Evolutionary conservation across 2,797 vertebrate species (phyloP), one percentile per base, ranked within the genome.

Genomic region (Lycodopsis pacificus): DNA sequence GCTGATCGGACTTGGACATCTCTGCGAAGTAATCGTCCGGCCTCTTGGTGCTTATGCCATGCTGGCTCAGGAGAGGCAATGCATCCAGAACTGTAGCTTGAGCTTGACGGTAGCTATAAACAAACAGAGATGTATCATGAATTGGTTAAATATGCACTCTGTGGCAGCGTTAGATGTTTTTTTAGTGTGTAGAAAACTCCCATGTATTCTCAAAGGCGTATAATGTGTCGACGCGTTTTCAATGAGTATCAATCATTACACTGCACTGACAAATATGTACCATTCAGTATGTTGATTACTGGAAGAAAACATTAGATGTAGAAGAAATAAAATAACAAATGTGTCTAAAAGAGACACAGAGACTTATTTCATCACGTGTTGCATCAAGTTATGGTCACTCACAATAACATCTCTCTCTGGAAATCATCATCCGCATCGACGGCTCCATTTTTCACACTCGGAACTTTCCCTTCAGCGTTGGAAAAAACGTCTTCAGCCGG

Each of bases 1-100:
- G 98, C 72, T 98, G 97, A 88, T 99, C 98, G 4, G 97, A 95
- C 80, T 99, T 99, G 65, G 98, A 97, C 98, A 99, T 99, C 93
- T 99, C 97, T 75, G 98, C 98, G 84, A 99, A 99, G 92, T 99
- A 99, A 89, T 99, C 98, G 0, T 96, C 96, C 0, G 98, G 98
- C 65, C 98, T 93, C 87, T 96, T 97, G 1, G 98, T 99, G n/a
- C 91, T 71, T 27, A 99, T 91, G 7, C 95, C 92, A 7, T 97
- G 92, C 71, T 96, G 94, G 4, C 70, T 93, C 38, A 99, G 84
- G 46, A 94, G 94, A 0, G 98, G 98, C 27, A 99, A 83, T 0
- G 97, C 97, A 0, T 96, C 90, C 12, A 99, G 94, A 56, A 98
- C 97, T 0, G 97, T 94, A 0, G 97, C 97, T 87, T 99, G 98